phyloP scores from a whole-genome alignment of 2,113 vertebrate genomes.

The Heterotilapia buettikoferi region DNA sequence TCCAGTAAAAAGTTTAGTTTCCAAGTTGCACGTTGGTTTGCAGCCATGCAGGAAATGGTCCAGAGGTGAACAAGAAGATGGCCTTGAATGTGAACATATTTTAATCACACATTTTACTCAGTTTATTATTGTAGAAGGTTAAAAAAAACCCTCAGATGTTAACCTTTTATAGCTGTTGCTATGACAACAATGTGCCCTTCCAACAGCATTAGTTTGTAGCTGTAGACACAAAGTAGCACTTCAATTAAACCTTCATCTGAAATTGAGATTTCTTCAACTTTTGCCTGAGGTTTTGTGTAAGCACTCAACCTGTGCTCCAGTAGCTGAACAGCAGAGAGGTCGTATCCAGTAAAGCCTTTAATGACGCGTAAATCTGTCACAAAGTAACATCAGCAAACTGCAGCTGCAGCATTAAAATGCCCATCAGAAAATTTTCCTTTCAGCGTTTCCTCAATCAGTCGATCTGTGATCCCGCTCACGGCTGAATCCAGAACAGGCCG shows the following conservation, averaged over 20 bases:
- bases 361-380: neutral
- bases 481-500: neutral
- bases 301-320: neutral
- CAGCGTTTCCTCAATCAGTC: neutral
- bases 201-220: neutral
- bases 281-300: neutral
- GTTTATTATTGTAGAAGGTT: neutral
- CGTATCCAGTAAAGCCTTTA: neutral
- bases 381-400: neutral
- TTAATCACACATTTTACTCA: neutral
- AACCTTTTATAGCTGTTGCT: neutral
- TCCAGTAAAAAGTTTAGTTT: neutral
- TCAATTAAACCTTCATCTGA: neutral
- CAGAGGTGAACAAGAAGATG: neutral
- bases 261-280: neutral
- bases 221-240: neutral
- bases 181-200: neutral
- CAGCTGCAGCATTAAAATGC: neutral
- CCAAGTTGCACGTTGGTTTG: neutral
- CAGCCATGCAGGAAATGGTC: neutral
- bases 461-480: neutral
- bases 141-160: accelerated
- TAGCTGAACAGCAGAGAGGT: neutral
- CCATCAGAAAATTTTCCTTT: neutral
- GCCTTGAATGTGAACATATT: neutral